Percentiles rank a stretch among this genome's conserved stretches.
phyloP scores from a whole-genome alignment of 2,113 vertebrate genomes.

The Poeciliopsis retropinna region DNA sequence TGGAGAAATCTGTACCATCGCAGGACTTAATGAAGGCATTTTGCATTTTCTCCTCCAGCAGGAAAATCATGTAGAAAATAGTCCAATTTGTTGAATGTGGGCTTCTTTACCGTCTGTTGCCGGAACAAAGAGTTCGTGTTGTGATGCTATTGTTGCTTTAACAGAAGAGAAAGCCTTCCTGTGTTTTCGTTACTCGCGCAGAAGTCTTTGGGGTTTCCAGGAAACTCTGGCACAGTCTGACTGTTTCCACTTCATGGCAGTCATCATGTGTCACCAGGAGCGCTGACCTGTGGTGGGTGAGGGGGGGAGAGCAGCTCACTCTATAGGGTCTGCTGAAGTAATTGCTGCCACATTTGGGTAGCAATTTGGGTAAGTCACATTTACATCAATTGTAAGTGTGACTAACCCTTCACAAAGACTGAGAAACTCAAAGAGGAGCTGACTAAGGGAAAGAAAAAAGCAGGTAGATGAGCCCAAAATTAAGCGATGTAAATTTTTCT shows the following conservation, averaged over 20 bases:
- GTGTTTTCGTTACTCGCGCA: constrained; percentile 1
- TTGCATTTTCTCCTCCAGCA: too few species aligned
- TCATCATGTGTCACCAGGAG: background rate
- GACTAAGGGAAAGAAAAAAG: background rate
- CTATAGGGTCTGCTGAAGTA: constrained; percentile 3
- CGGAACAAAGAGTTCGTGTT: background rate
- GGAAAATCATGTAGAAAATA: background rate
- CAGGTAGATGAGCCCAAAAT: background rate
- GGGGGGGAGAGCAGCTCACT: background rate
- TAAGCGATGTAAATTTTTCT: accelerated
- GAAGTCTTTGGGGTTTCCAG: constrained; percentile 9
- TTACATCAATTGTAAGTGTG: too few species aligned
- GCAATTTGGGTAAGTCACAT: too few species aligned
- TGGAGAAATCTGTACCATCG: too few species aligned
- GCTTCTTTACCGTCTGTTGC: background rate
- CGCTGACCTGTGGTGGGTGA: constrained; percentile 10
- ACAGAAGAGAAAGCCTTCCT: background rate
- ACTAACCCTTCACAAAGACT: background rate
- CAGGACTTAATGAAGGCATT: too few species aligned
- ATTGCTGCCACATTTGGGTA: constrained; percentile 10
- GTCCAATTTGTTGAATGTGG: background rate
- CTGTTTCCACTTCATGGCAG: constrained; percentile 2
- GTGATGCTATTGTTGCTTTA: background rate
- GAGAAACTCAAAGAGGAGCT: background rate
- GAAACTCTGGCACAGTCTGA: background rate